Evolutionary conservation across 2,113 vertebrate species (phyloP), one percentile per base, ranked within the genome.

Genomic region (Anthoscopus minutus): DNA sequence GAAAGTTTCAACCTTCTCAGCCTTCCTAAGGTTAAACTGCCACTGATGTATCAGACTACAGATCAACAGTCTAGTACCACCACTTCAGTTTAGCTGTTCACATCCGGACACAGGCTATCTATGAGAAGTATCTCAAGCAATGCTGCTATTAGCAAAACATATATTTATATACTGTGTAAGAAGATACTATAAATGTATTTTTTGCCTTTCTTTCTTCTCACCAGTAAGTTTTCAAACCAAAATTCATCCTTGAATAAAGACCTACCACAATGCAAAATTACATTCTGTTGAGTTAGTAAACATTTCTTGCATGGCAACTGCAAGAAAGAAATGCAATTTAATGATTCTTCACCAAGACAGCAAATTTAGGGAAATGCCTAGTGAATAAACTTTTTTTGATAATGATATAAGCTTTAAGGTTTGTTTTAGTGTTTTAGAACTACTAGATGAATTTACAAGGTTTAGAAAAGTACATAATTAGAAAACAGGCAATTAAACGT

Each of bases 311-410:
- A 58, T 5, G 10, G n/a, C 31, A 89, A 78, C 45, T 14, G 5
- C 7, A 58, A 72, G 14, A 58, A n/a, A 48, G 5, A 81, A 73
- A 78, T 11, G 8, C 10, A 78, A 66, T 28, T 78, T 57, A 66
- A 54, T 66, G 18, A 42, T 48, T 83, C 35, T 54, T 84, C 38
- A 62, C 12, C 11, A 50, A 33, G 11, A 81, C 33, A 81, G 33
- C 0, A 0, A 0, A 70, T 33, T 66, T 35, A 89, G 13, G 33
- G 15, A 89, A 78, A 18, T 47, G 18, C 19, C 50, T 25, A 60
- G 37, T 24, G 11, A 65, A 40, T 44, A 51, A 67, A 11, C 7
- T 42, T 9, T 38, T 62, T 83, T 33, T 71, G 13, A 67, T 37
- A 60, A 4, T 14, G 2, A 71, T 51, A 47, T 47, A 81, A 14